Conservation (phyloP, 2,888 invertebrate species). For the Drosophila gaucha region DNA sequence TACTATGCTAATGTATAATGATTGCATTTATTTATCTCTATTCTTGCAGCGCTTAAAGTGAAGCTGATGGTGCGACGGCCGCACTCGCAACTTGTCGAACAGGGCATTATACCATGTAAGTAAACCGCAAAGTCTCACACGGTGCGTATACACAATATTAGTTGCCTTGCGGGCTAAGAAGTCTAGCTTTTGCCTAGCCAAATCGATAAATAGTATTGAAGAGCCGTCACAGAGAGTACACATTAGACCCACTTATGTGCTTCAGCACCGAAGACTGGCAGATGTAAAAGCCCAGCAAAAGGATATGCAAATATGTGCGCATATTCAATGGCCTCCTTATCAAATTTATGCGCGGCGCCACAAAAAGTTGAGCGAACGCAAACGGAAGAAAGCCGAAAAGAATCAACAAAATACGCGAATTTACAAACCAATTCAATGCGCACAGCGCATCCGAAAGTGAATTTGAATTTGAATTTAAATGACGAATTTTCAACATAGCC, state of each 20-base stretch:
- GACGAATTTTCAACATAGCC: conserved; percentile 61
- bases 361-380: conserved; percentile 14
- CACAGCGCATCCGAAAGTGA: conserved; percentile 60
- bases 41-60: conserved; percentile 96
- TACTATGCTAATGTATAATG: conserved; percentile 10
- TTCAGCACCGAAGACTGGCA: conserved; percentile 19
- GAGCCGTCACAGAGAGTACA: conserved; percentile 28
- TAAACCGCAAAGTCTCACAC: conserved; percentile 85
- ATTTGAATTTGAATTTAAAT: conserved; percentile 80
- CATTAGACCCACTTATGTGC: conserved; percentile 70
- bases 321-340: conserved; percentile 55
- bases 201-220: conserved; percentile 51
- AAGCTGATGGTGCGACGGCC: conserved; percentile 98
- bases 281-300: conserved; percentile 53
- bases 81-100: conserved; percentile 97
- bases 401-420: conserved; percentile 76
- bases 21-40: conserved; percentile 1
- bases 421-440: conserved; percentile 73
- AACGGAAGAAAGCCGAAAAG: conserved; percentile 57
- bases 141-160: conserved; percentile 11
- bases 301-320: conserved; percentile 76
- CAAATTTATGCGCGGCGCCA: conserved; percentile 53
- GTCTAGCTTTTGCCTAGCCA: conserved; percentile 28
- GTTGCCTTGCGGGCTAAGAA: conserved; percentile 1
- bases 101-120: conserved; percentile 99